Percentiles rank a stretch among this genome's conserved stretches.
Conservation (phyloP, 2,113 vertebrate genomes). For the Clupea harengus region DNA sequence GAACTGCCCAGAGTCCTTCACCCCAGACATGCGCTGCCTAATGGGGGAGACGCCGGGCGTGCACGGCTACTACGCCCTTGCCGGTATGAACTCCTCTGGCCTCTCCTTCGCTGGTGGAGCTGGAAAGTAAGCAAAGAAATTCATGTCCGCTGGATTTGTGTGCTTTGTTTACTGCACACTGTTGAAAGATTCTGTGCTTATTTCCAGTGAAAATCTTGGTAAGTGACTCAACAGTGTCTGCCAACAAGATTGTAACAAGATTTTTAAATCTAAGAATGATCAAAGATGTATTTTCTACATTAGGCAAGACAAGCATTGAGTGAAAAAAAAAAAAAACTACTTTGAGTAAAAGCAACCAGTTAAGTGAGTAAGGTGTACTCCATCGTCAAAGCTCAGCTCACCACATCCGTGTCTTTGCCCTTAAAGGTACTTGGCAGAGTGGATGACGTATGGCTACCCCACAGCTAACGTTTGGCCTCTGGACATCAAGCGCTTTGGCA, state of each 20-base stretch:
- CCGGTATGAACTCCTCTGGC: constrained; percentile 95
- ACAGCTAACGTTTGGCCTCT: constrained; percentile 89
- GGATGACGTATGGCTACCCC: constrained; percentile 92
- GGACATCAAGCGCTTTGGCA: constrained; percentile 93
- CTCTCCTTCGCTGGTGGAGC: constrained; percentile 89
- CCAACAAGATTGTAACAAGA: no score
- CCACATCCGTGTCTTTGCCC: background rate
- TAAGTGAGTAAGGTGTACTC: no score
- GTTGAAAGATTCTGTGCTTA: no score
- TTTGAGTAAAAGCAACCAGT: no score
- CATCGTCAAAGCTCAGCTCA: no score
- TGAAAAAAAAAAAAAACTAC: no score
- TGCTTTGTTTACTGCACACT: no score
- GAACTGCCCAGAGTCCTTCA: constrained; percentile 96
- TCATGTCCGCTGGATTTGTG: background rate
- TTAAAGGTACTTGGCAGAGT: constrained; percentile 89
- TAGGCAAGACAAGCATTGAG: no score
- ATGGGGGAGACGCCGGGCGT: constrained; percentile 88
- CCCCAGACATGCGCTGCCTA: constrained; percentile 91
- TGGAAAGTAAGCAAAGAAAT: constrained; percentile 79
- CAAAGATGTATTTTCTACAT: no score
- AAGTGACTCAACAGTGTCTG: no score
- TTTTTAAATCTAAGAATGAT: no score
- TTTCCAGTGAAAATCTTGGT: no score
- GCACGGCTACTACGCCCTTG: constrained; percentile 86